Base-by-base conservation (phyloP, 2,113 vertebrate species). In the Festucalex cinctus region DNA sequence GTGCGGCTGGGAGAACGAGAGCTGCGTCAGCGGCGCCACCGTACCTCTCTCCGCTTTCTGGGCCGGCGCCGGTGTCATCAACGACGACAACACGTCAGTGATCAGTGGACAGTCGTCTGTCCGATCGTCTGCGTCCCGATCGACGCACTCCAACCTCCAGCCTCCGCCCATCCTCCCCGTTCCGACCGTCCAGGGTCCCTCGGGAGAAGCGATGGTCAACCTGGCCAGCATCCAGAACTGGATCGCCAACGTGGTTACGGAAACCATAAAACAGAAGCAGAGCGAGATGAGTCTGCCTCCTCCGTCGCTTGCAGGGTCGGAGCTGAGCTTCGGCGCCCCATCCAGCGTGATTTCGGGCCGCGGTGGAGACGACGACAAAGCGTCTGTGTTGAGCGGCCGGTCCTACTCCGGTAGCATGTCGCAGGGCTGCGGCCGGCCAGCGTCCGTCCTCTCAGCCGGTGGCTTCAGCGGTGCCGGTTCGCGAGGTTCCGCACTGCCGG, bases 261-360 rank as follows among this genome's bases (percentile, higher is more conserved):
- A 99, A 80, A 97, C 96, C 0, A 94, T 99, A 8, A 93, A 94
- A 62, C 95, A 97, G 79, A 98, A 97, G 87, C 95, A 96, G 60
- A 91, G 88, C 1, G 97, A 98, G 71, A 91, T 96, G 87, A 91
- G 88, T 57, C 69, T 90, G 6, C 86, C 90, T 22, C 77, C 93
- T 0, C 73, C 93, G 0, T 96, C 94, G 3, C 64, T 71, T 2
- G 83, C 80, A 0, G 89, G 88, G 1, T 91, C 91, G 0, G 91
- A 91, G 43, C 20, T 94, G 36, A 80, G 87, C 61, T 90, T 87
- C 1, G 90, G 91, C 0, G 3, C 66, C 0, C 82, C 77, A 22
- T 61, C 83, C 0, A 88, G 84, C 4, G 73, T 79, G 37, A 44
- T 91, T 0, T 73, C 76, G 0, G 87, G 83, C 17, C 86, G 84